A percentile compares a stretch with the other conserved stretches of the same genome.
These are phyloP conservation scores for Stichodactyla mertensii DNA, from an alignment of 64 coral and sea anemone genomes.

Conservation along the genomic window DNA sequence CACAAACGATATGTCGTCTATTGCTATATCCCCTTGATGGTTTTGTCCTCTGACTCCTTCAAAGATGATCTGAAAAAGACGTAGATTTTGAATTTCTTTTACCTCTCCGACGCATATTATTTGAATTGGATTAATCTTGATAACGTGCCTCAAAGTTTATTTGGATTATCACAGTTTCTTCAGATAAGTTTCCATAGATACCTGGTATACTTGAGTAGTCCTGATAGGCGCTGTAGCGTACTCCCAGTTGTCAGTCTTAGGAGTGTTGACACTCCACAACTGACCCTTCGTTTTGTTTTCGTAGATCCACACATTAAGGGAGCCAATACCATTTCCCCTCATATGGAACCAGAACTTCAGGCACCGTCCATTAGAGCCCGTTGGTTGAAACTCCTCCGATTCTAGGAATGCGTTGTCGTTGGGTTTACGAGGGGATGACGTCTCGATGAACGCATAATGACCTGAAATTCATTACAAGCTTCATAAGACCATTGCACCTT, in stretches of 20 bases:
- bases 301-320: conserved; percentile 58
- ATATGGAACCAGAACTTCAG: conserved; percentile 98
- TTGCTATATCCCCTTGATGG: conserved; percentile 50
- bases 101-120: too few species aligned
- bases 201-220: conserved; percentile 56
- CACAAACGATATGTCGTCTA: conserved; percentile 64
- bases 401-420: conserved; percentile 71
- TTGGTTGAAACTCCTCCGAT: conserved; percentile 64
- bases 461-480: conserved; percentile 31
- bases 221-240: conserved; percentile 76
- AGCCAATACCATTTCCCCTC: conserved; percentile 61
- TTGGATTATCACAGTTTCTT: neutral
- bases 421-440: conserved; percentile 46
- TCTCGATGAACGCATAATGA: conserved; percentile 91
- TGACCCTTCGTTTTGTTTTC: conserved; percentile 39
- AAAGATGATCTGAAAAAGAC: conserved; percentile 40
- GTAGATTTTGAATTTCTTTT: too few species aligned
- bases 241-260: conserved; percentile 45
- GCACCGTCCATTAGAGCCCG: conserved; percentile 58
- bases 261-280: conserved; percentile 36
- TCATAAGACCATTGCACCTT: too few species aligned
- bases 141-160: neutral
- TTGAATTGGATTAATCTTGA: neutral
- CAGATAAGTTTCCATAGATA: neutral
- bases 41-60: conserved; percentile 49